Conservation (phyloP, 2,888 invertebrate genomes). For the Ophion obscuratus region DNA sequence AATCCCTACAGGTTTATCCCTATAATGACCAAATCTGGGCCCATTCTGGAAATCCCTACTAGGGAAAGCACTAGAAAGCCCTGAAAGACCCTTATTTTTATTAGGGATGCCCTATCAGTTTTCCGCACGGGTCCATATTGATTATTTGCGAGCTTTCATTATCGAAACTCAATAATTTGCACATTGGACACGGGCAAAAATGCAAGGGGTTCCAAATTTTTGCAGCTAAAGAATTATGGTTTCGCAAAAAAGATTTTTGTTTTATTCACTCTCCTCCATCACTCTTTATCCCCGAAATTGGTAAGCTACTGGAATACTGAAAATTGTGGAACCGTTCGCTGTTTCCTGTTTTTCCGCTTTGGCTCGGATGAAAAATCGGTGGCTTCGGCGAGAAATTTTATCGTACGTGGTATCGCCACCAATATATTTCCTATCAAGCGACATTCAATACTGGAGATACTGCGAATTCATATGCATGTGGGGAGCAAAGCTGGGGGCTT, state of each 20-base stretch:
- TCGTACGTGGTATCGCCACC: not conserved
- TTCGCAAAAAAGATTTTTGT: not conserved
- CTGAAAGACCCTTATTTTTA: too few relatives aligned
- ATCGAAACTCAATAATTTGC: not conserved
- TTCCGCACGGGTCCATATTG: too few relatives aligned
- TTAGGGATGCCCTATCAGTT: too few relatives aligned
- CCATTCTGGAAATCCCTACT: too few relatives aligned
- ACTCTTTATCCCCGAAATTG: not conserved
- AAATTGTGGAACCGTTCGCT: not conserved
- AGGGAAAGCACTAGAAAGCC: too few relatives aligned
- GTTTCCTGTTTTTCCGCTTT: not conserved
- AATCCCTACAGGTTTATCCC: too few relatives aligned
- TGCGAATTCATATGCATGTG: not conserved
- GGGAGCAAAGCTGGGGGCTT: not conserved
- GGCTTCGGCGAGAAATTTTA: not conserved
- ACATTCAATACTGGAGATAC: not conserved
- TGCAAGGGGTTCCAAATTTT: not conserved
- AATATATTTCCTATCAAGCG: slow-evolving; percentile 3
- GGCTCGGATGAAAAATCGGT: not conserved
- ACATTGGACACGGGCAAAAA: not conserved
- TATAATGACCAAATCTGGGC: too few relatives aligned
- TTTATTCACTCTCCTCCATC: not conserved
- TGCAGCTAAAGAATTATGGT: not conserved
- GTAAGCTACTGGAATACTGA: not conserved
- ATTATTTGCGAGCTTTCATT: not conserved